A percentile compares a stretch with the other conserved stretches of the same genome.
These are phyloP conservation scores for Charina bottae DNA, from an alignment of 2,113 vertebrate species.

Conservation along the genomic window DNA sequence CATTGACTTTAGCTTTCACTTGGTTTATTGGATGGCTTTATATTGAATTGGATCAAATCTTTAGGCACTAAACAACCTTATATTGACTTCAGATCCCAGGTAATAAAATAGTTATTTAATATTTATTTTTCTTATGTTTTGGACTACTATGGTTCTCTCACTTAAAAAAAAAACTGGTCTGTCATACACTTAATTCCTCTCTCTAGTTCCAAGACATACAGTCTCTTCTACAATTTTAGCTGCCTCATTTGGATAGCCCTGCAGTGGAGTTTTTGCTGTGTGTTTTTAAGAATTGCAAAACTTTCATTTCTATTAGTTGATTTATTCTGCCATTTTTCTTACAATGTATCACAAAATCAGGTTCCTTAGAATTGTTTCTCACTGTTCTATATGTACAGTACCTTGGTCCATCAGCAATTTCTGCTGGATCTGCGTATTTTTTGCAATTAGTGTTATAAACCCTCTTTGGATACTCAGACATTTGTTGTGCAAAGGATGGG, in stretches of 20 bases:
- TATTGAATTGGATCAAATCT: not conserved
- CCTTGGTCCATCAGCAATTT: not conserved
- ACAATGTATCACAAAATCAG: not conserved
- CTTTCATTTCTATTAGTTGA: not conserved
- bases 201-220: not conserved
- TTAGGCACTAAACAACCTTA: not conserved
- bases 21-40: not conserved
- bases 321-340: not conserved
- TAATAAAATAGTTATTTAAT: not conserved
- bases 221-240: not conserved
- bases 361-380: not conserved
- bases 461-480: not conserved
- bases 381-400: not conserved
- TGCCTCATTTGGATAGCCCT: not conserved
- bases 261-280: no score
- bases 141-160: not conserved
- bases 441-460: not conserved
- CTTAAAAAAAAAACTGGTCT: not conserved
- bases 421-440: not conserved
- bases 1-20: not conserved
- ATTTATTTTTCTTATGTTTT: not conserved
- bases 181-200: not conserved
- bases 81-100: not conserved
- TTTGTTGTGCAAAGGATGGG: not conserved
- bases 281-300: not conserved